Conservation (phyloP, 2,797 vertebrate genomes). For the Austrolebias charrua region DNA sequence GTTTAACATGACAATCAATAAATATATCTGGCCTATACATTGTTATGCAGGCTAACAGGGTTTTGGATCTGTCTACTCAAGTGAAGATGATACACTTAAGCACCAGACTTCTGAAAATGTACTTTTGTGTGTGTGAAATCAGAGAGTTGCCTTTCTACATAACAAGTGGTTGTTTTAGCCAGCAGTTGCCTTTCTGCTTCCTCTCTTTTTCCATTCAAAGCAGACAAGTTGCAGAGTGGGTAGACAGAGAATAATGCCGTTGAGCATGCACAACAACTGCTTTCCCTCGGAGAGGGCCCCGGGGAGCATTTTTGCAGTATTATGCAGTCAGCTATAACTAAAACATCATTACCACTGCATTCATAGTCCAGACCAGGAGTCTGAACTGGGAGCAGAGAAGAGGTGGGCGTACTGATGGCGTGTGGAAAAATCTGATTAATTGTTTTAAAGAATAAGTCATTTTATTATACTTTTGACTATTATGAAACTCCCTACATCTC, state of each 20-base stretch:
- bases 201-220: conserved; percentile 50
- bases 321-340: conserved; percentile 76
- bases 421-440: conserved; percentile 15
- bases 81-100: conserved; percentile 48
- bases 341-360: conserved; percentile 72
- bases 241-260: conserved; percentile 73
- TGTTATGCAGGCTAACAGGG: conserved; percentile 5
- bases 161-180: conserved; percentile 65
- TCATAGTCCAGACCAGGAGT: conserved; percentile 47
- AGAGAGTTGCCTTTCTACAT: conserved; percentile 50
- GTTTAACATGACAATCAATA: conserved; percentile 20
- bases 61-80: conserved; percentile 41
- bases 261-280: conserved; percentile 68
- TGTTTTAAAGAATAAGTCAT: not conserved
- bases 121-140: conserved; percentile 26
- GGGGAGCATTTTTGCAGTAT: conserved; percentile 70
- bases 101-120: conserved; percentile 38
- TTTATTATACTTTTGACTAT: not conserved
- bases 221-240: conserved; percentile 61
- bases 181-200: conserved; percentile 54
- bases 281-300: conserved; percentile 58
- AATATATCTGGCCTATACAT: conserved; percentile 22
- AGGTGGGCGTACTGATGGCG: conserved; percentile 5
- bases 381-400: conserved; percentile 28
- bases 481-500: not conserved